These are phyloP conservation scores for Melanogrammus aeglefinus DNA, from an alignment of 2,797 vertebrate genomes.

Conservation along the genomic window DNA sequence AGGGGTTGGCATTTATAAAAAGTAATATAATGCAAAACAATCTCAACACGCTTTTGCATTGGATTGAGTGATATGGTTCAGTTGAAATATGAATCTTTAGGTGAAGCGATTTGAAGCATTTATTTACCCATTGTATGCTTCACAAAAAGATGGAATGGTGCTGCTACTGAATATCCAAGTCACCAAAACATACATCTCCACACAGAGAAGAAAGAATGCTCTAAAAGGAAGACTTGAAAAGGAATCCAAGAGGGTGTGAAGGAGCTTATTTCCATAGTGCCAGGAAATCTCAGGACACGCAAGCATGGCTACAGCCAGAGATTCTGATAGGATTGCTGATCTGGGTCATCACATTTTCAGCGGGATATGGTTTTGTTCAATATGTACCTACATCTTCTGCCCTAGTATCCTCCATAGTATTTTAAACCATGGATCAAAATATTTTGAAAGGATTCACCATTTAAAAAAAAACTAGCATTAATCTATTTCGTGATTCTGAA, in stretches of 20 bases:
- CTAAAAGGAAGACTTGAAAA: background rate
- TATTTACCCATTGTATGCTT: background rate
- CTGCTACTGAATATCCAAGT: background rate
- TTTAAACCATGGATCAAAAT: conserved; percentile 46
- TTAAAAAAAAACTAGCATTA: conserved; percentile 18
- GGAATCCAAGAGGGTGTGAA: background rate
- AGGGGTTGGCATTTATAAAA: background rate
- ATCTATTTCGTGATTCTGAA: conserved; percentile 29
- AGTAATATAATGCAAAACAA: background rate
- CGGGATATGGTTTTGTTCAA: conserved; percentile 37
- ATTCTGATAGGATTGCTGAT: background rate
- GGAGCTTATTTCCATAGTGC: background rate
- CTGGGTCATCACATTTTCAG: conserved; percentile 19
- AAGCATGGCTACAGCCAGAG: background rate
- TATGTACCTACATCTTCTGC: conserved; percentile 33
- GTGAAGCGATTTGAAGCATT: background rate
- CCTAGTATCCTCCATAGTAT: conserved; percentile 21
- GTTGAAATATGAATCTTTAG: background rate
- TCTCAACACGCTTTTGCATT: background rate
- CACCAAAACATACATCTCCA: background rate
- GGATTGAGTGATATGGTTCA: conserved; percentile 3
- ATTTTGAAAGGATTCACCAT: conserved; percentile 26
- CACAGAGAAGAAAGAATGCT: background rate
- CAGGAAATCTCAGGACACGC: background rate
- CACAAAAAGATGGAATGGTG: background rate